Percentiles rank a stretch among this genome's conserved stretches.
Evolutionary conservation across 2,113 vertebrate genomes (phyloP).

Genomic region (Eclectus roratus): DNA sequence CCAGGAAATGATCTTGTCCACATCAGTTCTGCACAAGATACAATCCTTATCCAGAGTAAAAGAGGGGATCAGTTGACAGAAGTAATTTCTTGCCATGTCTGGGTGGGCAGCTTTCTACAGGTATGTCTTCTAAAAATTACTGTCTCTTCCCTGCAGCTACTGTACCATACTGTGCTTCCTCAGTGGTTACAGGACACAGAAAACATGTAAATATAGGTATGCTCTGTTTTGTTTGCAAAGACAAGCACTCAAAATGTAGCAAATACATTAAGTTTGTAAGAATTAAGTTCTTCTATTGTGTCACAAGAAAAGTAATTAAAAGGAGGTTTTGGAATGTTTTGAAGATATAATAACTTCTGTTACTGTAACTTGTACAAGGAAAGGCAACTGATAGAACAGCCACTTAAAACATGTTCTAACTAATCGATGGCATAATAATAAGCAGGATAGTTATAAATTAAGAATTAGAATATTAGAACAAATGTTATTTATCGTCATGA

Average conservation of each 20-base stretch:
- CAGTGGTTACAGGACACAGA: neutral
- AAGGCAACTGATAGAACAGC: neutral
- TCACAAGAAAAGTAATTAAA: neutral
- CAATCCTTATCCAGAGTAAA: neutral
- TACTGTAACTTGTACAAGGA: constrained; percentile 74
- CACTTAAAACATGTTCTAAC: constrained; percentile 47
- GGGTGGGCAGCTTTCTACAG: neutral
- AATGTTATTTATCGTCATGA: neutral
- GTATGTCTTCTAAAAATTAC: neutral
- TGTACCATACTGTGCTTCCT: rapidly evolving
- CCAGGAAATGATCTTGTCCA: neutral
- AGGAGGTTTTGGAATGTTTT: neutral
- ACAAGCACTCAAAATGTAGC: neutral
- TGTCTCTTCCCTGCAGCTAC: neutral
- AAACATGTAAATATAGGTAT: neutral
- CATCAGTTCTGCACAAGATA: neutral
- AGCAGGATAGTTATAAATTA: constrained; percentile 11
- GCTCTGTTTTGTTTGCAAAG: neutral
- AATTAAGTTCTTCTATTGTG: neutral
- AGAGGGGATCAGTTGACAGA: rapidly evolving
- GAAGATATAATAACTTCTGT: constrained; percentile 29
- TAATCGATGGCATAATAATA: constrained; percentile 45
- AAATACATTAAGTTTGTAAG: neutral
- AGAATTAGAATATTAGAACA: constrained; percentile 36
- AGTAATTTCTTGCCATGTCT: neutral